A percentile compares a stretch with the other conserved stretches of the same genome.
phyloP scores from a whole-genome alignment of 2,797 vertebrate genomes.

The Eidolon dupreanum region DNA sequence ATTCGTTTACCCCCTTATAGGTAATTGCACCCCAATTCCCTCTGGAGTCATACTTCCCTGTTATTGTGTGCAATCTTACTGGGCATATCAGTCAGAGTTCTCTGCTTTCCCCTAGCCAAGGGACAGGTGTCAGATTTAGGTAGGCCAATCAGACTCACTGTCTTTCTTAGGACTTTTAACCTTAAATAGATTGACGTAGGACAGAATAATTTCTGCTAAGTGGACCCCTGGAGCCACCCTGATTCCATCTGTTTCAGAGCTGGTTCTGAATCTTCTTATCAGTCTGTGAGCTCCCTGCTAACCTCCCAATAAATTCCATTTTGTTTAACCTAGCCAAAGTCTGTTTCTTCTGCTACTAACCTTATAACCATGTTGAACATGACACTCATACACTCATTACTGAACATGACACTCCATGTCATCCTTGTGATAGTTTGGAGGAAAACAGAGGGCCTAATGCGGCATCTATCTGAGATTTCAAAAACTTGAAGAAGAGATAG shows the following conservation, averaged over 20 bases:
- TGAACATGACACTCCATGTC: background rate
- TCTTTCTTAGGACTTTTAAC: background rate
- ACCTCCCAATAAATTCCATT: background rate
- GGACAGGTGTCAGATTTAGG: background rate
- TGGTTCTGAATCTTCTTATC: background rate
- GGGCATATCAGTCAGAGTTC: background rate
- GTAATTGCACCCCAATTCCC: background rate
- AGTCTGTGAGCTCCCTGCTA: background rate
- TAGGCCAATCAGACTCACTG: background rate
- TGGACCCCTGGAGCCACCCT: background rate
- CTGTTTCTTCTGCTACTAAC: background rate
- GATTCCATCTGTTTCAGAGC: background rate
- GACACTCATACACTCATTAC: background rate
- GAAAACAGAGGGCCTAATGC: background rate
- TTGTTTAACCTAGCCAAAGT: background rate
- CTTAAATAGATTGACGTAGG: background rate
- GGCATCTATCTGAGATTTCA: background rate
- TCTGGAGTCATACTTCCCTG: background rate
- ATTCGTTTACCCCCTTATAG: background rate
- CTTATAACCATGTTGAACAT: background rate
- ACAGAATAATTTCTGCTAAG: background rate
- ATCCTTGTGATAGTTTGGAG: background rate
- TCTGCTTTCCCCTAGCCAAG: background rate
- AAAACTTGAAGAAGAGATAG: slow-evolving; percentile 1
- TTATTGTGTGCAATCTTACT: background rate